Percentiles rank a stretch among this genome's conserved stretches.
phyloP scores from a whole-genome alignment of 2,888 invertebrate species.

The Dolichomitus sp. region DNA sequence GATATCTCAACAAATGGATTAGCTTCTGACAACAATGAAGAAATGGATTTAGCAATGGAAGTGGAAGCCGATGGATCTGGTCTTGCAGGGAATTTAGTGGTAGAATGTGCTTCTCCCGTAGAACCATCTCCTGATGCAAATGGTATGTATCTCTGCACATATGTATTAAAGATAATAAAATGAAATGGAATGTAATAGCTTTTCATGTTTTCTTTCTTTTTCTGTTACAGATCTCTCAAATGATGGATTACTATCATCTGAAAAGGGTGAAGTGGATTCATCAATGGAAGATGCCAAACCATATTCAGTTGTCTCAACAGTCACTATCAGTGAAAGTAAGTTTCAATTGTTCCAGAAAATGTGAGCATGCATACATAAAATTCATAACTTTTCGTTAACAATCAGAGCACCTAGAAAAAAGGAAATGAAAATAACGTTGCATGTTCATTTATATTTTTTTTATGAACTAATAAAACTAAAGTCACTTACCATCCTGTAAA shows the following conservation, averaged over 20 bases:
- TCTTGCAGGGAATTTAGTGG: too few species aligned
- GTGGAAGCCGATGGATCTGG: too few species aligned
- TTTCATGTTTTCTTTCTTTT: constrained; percentile 6
- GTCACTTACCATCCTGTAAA: too few species aligned
- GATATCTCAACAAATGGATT: too few species aligned
- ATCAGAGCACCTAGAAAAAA: neutral
- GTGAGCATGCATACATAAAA: neutral
- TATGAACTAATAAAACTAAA: too few species aligned
- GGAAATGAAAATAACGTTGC: too few species aligned
- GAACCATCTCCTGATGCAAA: too few species aligned
- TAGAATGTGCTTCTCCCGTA: too few species aligned
- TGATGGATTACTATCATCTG: neutral
- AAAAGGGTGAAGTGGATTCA: neutral
- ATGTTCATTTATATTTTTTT: too few species aligned
- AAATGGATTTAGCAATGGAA: too few species aligned
- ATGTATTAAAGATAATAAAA: neutral
- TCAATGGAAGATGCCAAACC: constrained; percentile 1
- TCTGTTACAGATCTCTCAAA: constrained; percentile 2
- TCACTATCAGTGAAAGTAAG: constrained; percentile 8
- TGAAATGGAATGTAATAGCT: neutral
- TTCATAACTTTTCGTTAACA: neutral
- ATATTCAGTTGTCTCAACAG: neutral
- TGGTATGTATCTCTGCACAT: too few species aligned
- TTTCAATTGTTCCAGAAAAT: neutral
- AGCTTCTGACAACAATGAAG: too few species aligned